These are phyloP conservation scores for Labeo catla DNA, from an alignment of 2,113 vertebrate genomes.

Conservation along the genomic window DNA sequence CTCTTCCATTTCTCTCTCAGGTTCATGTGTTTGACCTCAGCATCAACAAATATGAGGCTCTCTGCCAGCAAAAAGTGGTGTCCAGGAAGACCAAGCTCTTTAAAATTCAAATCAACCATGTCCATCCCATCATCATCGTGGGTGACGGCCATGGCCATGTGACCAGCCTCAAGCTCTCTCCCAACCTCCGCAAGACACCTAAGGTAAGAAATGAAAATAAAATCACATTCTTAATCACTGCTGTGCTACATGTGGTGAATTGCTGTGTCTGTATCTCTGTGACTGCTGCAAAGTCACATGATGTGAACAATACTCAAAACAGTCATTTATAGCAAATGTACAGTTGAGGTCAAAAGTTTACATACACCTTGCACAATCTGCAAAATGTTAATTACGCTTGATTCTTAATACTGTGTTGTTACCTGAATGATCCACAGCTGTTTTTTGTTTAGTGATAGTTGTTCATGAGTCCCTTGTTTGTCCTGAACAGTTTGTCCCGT, in stretches of 20 bases:
- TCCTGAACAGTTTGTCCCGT: no score
- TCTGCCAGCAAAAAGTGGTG: conserved; percentile 87
- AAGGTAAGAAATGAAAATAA: conserved; percentile 79
- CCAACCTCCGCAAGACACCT: conserved; percentile 90
- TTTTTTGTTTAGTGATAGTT: no score
- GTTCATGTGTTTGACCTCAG: conserved; percentile 90
- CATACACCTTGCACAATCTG: no score
- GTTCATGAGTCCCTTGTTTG: no score
- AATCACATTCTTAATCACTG: neutral
- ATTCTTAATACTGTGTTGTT: no score
- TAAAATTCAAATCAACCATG: conserved; percentile 88
- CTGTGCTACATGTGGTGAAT: neutral
- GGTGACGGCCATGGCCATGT: conserved; percentile 84
- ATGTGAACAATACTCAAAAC: neutral
- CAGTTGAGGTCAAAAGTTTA: no score
- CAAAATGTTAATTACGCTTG: no score
- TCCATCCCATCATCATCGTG: conserved; percentile 85
- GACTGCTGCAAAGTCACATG: neutral
- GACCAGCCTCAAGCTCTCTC: conserved; percentile 90
- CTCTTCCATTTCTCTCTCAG: conserved; percentile 66
- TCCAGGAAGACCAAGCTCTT: conserved; percentile 87
- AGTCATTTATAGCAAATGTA: no score
- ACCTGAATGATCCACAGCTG: no score
- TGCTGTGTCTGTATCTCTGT: neutral
- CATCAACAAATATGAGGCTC: conserved; percentile 87